Evolutionary conservation across 2,888 invertebrate genomes (phyloP).

Genomic region (Nemotelus pantherinus): DNA sequence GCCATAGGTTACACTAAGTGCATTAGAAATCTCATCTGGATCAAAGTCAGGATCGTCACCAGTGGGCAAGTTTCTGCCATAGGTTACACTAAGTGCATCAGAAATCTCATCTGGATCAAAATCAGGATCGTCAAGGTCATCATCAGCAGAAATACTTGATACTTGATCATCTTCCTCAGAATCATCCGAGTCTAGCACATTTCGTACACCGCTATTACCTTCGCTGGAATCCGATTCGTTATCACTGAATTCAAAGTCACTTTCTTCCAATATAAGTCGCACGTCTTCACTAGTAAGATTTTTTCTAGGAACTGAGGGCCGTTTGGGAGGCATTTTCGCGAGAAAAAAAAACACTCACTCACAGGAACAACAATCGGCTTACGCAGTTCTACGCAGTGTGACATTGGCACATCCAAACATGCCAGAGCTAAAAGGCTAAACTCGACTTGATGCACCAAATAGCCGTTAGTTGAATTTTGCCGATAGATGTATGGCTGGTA

Average conservation of each 20-base stretch:
- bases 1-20: conserved; percentile 3
- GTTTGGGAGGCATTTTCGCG: conserved; percentile 23
- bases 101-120: conserved; percentile 20
- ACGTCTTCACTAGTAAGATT: conserved; percentile 19
- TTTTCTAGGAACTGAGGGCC: conserved; percentile 19
- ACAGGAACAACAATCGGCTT: conserved; percentile 10
- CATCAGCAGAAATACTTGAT: not conserved
- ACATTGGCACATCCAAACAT: no score
- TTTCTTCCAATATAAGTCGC: conserved; percentile 3
- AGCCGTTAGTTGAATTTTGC: no score
- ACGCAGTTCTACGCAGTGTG: not conserved
- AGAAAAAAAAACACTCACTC: not conserved
- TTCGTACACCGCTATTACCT: not conserved
- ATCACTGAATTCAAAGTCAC: not conserved
- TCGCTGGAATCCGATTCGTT: conserved; percentile 11
- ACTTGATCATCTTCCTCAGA: conserved; percentile 7
- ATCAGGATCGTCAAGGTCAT: conserved; percentile 1
- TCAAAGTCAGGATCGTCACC: no score
- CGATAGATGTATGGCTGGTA: no score
- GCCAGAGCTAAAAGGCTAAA: no score
- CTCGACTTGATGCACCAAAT: no score
- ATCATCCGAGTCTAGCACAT: conserved; percentile 14
- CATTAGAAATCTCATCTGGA: conserved; percentile 16
- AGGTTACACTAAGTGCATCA: conserved; percentile 4
- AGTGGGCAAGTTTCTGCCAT: conserved; percentile 14